Conservation (phyloP, 2,113 vertebrate species). For the Saiga tatarica region DNA sequence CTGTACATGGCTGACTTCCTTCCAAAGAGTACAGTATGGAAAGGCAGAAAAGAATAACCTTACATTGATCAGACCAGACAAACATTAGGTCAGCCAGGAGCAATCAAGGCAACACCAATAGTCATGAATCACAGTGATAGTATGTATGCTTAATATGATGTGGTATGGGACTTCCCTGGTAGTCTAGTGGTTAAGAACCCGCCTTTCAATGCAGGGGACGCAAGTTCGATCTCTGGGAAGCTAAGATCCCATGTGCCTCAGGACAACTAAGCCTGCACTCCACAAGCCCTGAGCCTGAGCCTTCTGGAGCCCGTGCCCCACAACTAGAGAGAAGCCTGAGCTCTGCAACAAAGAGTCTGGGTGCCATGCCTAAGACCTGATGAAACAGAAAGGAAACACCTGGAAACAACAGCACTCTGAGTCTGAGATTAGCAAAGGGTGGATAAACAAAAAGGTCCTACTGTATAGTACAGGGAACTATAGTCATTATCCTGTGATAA, state of each 20-base stretch:
- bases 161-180: not conserved
- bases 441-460: not conserved
- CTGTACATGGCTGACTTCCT: not conserved
- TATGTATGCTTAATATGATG: accelerated
- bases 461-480: not conserved
- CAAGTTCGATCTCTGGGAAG: not conserved
- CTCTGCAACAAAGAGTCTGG: not conserved
- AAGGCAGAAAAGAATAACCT: accelerated
- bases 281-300: not conserved
- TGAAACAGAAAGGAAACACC: not conserved
- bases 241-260: not conserved
- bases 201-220: not conserved
- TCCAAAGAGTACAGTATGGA: not conserved
- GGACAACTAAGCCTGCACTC: not conserved
- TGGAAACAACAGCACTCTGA: not conserved
- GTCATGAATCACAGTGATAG: not conserved
- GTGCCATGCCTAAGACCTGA: not conserved
- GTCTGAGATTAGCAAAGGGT: not conserved
- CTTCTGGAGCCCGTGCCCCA: not conserved
- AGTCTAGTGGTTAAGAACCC: not conserved
- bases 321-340: not conserved
- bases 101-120: not conserved
- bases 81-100: not conserved
- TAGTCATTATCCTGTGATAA: not conserved
- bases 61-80: not conserved